Conservation (phyloP, 1,140 invertebrate genomes). For the Pogonomyrmex barbatus region DNA sequence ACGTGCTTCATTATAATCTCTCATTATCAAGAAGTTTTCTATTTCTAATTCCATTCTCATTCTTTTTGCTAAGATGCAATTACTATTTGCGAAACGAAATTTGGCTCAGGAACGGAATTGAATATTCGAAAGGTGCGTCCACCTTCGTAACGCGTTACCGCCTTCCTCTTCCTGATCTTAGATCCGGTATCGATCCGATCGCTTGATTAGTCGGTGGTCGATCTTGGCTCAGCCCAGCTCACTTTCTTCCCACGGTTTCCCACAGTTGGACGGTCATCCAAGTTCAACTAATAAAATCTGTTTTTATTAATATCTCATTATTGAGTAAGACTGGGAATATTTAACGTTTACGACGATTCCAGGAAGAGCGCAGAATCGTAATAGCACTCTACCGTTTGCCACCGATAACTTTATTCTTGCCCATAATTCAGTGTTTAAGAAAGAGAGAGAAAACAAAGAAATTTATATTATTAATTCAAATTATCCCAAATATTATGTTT, state of each 20-base stretch:
- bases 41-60: constrained; percentile 4
- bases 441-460: too few relatives aligned
- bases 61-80: not conserved
- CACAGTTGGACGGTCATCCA: constrained; percentile 18
- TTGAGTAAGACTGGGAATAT: constrained; percentile 19
- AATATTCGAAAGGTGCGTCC: constrained; percentile 11
- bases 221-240: not conserved
- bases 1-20: not conserved
- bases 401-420: not conserved
- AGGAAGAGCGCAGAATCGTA: constrained; percentile 35
- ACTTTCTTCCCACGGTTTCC: constrained; percentile 51
- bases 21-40: constrained; percentile 8
- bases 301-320: constrained; percentile 71
- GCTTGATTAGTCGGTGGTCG: constrained; percentile 5
- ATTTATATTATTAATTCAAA: constrained; percentile 43
- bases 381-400: constrained; percentile 7
- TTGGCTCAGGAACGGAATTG: not conserved
- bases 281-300: constrained; percentile 42
- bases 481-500: constrained; percentile 9
- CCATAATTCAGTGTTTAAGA: constrained; percentile 5
- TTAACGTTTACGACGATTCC: constrained; percentile 49
- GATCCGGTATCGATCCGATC: not conserved
- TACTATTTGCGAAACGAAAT: not conserved
- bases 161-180: constrained; percentile 15
- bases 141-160: constrained; percentile 4